Conservation (phyloP, 2,113 vertebrate genomes). For the Ammospiza caudacuta region DNA sequence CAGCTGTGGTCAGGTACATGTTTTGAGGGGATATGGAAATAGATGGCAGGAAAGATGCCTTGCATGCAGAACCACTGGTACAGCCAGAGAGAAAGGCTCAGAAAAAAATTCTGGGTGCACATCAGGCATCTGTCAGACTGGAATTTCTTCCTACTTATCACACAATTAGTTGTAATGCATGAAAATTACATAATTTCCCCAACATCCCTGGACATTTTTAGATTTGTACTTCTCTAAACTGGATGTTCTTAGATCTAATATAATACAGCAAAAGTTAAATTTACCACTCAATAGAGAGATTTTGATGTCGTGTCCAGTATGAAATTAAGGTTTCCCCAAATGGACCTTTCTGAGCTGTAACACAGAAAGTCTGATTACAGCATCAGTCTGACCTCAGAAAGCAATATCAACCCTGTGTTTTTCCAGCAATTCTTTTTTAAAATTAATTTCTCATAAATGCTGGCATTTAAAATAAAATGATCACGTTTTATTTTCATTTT, state of each 20-base stretch:
- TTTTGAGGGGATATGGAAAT: neutral
- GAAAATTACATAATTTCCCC: neutral
- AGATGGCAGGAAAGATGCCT: neutral
- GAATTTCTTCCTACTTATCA: neutral
- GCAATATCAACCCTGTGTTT: neutral
- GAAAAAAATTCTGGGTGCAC: neutral
- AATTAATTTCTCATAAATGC: neutral
- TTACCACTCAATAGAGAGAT: neutral
- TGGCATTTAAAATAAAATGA: neutral
- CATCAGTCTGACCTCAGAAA: neutral
- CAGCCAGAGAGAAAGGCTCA: neutral
- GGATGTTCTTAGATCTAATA: neutral
- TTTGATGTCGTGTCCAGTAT: neutral
- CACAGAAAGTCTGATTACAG: neutral
- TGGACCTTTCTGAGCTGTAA: neutral
- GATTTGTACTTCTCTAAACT: neutral
- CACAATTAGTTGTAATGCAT: neutral
- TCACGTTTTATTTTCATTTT: neutral
- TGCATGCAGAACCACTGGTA: neutral
- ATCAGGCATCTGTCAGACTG: neutral
- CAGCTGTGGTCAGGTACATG: neutral
- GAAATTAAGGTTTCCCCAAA: neutral
- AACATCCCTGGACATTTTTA: neutral
- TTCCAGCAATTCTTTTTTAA: neutral
- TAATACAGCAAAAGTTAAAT: neutral